A percentile compares a stretch with the other conserved stretches of the same genome.
Conservation (phyloP, 2,888 invertebrate species). For the Pachliopta kotzebuea region DNA sequence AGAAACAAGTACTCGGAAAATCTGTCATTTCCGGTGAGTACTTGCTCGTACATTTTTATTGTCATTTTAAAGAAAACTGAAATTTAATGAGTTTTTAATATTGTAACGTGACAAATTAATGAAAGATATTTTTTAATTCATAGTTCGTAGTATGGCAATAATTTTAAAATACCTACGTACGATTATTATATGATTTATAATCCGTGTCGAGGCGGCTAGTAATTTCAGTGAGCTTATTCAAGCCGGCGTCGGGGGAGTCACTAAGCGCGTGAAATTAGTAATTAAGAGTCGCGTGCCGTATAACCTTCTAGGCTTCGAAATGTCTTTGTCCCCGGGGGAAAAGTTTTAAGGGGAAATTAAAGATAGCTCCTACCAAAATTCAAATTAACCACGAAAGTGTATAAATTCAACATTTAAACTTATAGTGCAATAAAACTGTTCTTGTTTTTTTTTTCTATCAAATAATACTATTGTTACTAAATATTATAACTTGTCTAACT, state of each 20-base stretch:
- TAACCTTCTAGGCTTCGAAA: slow-evolving; percentile 43
- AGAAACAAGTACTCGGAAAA: no score
- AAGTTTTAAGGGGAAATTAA: slow-evolving; percentile 30
- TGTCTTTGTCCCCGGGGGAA: slow-evolving; percentile 39
- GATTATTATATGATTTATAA: slow-evolving; percentile 69
- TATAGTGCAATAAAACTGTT: no score
- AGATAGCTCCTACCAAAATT: slow-evolving; percentile 10
- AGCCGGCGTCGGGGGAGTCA: slow-evolving; percentile 57
- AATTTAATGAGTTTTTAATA: no score
- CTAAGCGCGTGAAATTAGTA: slow-evolving; percentile 73
- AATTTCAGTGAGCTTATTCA: slow-evolving; percentile 43
- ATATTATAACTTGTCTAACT: no score
- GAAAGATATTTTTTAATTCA: no score
- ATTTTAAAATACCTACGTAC: slow-evolving; percentile 37
- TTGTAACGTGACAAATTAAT: no score
- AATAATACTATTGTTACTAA: no score
- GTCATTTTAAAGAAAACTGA: no score
- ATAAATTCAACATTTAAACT: background rate
- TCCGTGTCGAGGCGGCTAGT: slow-evolving; percentile 57
- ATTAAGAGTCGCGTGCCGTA: slow-evolving; percentile 68
- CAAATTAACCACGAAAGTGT: slow-evolving; percentile 7
- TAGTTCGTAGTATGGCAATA: no score
- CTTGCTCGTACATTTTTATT: no score
- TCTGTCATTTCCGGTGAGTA: no score
- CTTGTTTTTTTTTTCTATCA: no score